Evolutionary conservation across 2,888 invertebrate species (phyloP).

Genomic region (Quadriops clusia): DNA sequence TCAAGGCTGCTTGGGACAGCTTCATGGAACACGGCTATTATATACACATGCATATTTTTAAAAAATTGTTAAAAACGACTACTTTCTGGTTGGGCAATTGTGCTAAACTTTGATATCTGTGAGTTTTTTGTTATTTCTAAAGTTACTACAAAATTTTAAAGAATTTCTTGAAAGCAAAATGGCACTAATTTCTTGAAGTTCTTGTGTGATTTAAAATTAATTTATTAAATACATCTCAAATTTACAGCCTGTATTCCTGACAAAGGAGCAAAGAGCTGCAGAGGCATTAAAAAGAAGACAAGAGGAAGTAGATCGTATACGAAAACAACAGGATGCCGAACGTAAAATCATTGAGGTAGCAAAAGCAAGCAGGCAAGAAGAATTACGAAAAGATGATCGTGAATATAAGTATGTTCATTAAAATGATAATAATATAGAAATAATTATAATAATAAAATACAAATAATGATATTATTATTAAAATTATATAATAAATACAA

Average conservation of each 20-base stretch:
- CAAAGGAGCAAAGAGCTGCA: conserved; percentile 87
- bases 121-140: too few relatives aligned
- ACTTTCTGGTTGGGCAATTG: neutral
- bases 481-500: conserved; percentile 1
- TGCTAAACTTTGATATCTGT: too few relatives aligned
- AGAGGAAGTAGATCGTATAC: conserved; percentile 74
- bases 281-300: conserved; percentile 82
- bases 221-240: conserved; percentile 11
- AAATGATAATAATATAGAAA: too few relatives aligned
- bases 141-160: too few relatives aligned
- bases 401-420: conserved; percentile 15
- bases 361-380: conserved; percentile 26
- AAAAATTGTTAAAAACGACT: neutral
- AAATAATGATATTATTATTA: too few relatives aligned
- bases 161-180: too few relatives aligned
- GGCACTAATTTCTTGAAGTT: too few relatives aligned
- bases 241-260: conserved; percentile 78
- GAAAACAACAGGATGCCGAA: conserved; percentile 59
- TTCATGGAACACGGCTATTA: too few relatives aligned
- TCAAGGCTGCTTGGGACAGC: too few relatives aligned
- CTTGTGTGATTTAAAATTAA: conserved; percentile 2
- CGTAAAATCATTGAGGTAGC: conserved; percentile 30
- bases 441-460: neutral
- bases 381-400: conserved; percentile 29
- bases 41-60: too few relatives aligned